A percentile compares a stretch with the other conserved stretches of the same genome.
Evolutionary conservation across 30 jellyfish, hydroid and myxozoan species (phyloP).

Genomic region (Chrysaora quinquecirrha): DNA sequence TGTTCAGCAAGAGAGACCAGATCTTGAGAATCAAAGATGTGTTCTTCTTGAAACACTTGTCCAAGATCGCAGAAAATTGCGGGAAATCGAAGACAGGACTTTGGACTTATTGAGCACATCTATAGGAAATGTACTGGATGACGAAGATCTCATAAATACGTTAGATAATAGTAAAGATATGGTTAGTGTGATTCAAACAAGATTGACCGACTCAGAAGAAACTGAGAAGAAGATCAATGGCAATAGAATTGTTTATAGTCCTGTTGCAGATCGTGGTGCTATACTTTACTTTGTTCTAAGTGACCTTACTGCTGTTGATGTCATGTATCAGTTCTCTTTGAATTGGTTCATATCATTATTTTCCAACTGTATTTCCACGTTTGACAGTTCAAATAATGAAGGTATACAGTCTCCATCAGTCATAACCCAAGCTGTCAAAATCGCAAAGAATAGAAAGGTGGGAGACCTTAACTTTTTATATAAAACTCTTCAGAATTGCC

Average conservation of each 20-base stretch:
- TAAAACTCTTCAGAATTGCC: no score
- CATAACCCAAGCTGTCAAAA: neutral
- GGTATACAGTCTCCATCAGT: neutral
- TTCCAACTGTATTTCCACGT: constrained; percentile 53
- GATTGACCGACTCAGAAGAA: constrained; percentile 65
- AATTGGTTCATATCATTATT: constrained; percentile 77
- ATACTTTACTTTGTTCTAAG: constrained; percentile 67
- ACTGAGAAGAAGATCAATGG: constrained; percentile 54
- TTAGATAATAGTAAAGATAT: constrained; percentile 76
- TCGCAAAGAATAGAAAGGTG: constrained; percentile 3
- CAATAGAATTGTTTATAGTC: constrained; percentile 69
- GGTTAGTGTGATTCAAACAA: constrained; percentile 56
- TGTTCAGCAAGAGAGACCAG: constrained; percentile 87
- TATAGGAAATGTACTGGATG: constrained; percentile 83
- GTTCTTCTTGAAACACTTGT: constrained; percentile 57
- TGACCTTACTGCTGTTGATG: constrained; percentile 74
- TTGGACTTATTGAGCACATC: constrained; percentile 72
- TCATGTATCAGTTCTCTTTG: constrained; percentile 91
- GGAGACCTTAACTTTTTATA: no score
- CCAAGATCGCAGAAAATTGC: constrained; percentile 63
- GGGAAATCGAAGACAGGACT: constrained; percentile 79
- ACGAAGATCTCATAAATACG: constrained; percentile 81
- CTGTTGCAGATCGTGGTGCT: constrained; percentile 91
- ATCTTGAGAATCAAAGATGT: constrained; percentile 75
- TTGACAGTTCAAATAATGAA: constrained; percentile 21